Conservation (phyloP, 2,113 vertebrate genomes). For the Sinosuthora webbiana region DNA sequence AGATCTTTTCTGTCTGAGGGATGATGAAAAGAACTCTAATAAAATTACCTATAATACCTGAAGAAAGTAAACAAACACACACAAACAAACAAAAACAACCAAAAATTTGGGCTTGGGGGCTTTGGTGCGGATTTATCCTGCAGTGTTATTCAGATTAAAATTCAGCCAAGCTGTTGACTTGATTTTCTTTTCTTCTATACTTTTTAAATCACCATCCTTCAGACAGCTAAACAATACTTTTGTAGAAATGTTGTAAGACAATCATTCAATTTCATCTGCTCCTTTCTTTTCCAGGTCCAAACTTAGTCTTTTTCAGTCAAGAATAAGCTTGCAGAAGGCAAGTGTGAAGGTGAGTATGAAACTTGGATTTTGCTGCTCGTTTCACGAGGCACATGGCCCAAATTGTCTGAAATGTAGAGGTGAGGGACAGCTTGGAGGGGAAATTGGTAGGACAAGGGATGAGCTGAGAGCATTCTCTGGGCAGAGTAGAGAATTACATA, state of each 20-base stretch:
- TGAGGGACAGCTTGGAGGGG: background rate
- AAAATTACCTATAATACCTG: background rate
- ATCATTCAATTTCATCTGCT: background rate
- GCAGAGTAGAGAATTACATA: background rate
- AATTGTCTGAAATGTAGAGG: background rate
- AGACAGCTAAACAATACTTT: background rate
- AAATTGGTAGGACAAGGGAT: background rate
- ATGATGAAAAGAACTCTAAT: background rate
- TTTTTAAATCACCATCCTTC: background rate
- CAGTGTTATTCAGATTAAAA: background rate
- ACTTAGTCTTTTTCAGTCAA: conserved; percentile 96
- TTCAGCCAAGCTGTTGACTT: background rate
- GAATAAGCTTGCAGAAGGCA: conserved; percentile 99
- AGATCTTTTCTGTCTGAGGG: background rate
- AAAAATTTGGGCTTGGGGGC: background rate
- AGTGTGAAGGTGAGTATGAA: conserved; percentile 91
- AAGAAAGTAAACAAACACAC: background rate
- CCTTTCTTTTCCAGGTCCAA: conserved; percentile 85
- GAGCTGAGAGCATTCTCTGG: background rate
- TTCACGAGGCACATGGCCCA: background rate
- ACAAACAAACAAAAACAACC: background rate
- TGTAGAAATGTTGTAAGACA: background rate
- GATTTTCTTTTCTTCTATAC: background rate
- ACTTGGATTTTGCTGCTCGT: background rate
- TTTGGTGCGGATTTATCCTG: background rate